Base-by-base conservation (phyloP, 2,113 vertebrate genomes). In the Thamnophis sirtalis region DNA sequence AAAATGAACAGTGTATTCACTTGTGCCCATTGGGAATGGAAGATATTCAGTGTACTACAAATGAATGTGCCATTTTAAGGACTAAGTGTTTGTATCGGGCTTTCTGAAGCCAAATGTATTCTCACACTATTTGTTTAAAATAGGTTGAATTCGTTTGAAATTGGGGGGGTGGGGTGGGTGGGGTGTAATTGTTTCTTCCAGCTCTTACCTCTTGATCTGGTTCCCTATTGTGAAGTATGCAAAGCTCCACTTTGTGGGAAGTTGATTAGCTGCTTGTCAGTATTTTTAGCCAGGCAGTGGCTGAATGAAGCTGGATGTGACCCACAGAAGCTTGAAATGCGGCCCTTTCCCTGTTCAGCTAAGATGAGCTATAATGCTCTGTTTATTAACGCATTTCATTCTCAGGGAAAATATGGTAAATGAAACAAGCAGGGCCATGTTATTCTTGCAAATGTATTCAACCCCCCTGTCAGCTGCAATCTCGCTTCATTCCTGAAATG, bases 371-470 rank as follows among this genome's bases (percentile, higher is more conserved):
- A 0, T 92, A 94, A 93, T 95, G 96, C 97, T 95, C 88, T 84
- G 93, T 95, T 97, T 96, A 90, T 97, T 96, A 97, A 95, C 95
- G 95, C 94, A 54, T 95, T 97, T 96, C 95, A 96, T 97, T 96
- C 96, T 93, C 95, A 1, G 11, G 95, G 95, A 94, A 96, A 96
- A 96, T 95, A 95, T 56, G 26, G 93, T 95, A 95, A 96, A 96
- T 93, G 95, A 93, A 94, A 94, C 95, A 95, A 84, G 91, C 50
- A 90, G 49, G 90, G 80, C 56, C 90, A 87, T 91, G 93, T 95
- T 95, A 96, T 94, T 92, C 93, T 90, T 96, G 91, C 53, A 55
- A 93, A 91, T 85, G n/a, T 93, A 89, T 96, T 93, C 92, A 58
- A 0, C 38, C 49, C 0, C 49, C 80, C 92, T 68, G 93, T 94